Conservation (phyloP, 92 coral and sea anemone species). For the Blastomussa wellsi region DNA sequence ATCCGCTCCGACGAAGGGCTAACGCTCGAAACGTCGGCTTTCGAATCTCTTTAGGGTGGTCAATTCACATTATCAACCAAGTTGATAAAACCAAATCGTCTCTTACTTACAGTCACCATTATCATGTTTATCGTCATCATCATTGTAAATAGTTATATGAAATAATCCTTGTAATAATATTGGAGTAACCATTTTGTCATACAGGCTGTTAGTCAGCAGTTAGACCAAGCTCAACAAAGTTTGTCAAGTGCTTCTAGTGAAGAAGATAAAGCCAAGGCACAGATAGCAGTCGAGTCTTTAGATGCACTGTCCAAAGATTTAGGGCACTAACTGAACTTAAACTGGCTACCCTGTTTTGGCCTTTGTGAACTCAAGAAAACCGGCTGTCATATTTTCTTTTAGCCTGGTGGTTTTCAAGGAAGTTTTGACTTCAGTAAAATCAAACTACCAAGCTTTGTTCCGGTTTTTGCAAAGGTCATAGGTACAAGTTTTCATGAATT, state of each 20-base stretch:
- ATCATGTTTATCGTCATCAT: no score
- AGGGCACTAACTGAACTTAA: slow-evolving; percentile 14
- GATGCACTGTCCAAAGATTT: slow-evolving; percentile 86
- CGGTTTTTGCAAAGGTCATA: background rate
- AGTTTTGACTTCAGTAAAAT: background rate
- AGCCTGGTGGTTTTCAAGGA: background rate
- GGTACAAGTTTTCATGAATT: background rate
- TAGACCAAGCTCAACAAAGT: slow-evolving; percentile 89
- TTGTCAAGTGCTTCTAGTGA: slow-evolving; percentile 86
- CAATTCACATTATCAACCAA: no score
- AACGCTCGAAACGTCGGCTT: no score
- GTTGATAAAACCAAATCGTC: no score
- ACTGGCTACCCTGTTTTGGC: background rate
- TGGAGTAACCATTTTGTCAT: no score
- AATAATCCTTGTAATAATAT: background rate
- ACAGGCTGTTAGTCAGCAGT: slow-evolving; percentile 85
- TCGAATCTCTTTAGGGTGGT: no score
- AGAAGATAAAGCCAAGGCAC: slow-evolving; percentile 87
- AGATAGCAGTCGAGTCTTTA: slow-evolving; percentile 88
- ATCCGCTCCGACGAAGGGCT: no score
- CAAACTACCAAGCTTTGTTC: background rate
- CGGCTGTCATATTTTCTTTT: background rate
- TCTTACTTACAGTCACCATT: no score
- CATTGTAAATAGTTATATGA: no score
- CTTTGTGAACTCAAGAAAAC: background rate